phyloP scores from a whole-genome alignment of 2,113 vertebrate species.

The Gallinago paraguaiae region DNA sequence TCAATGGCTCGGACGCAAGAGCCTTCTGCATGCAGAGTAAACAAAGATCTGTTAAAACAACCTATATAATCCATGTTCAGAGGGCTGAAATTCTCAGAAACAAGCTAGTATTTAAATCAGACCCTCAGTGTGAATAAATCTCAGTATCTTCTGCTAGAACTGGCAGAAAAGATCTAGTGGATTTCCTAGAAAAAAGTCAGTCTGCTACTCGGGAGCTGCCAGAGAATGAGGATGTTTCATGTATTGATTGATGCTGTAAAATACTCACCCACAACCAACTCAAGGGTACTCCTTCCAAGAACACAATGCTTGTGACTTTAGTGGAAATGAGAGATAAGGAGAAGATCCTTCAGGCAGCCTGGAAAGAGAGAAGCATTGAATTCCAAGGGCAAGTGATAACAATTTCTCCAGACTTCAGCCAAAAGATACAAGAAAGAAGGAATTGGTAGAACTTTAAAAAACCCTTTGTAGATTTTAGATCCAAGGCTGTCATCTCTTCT shows the following conservation, averaged over 20 bases:
- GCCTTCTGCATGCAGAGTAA: not conserved
- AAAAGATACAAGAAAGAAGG: slow-evolving; percentile 51
- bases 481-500: slow-evolving; percentile 19
- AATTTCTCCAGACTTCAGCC: slow-evolving; percentile 69
- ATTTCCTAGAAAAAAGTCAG: slow-evolving; percentile 41
- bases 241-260: slow-evolving; percentile 52
- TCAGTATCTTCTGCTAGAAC: not conserved
- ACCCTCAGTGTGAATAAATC: not conserved
- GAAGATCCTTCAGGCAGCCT: slow-evolving; percentile 69
- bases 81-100: not conserved
- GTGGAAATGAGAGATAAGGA: slow-evolving; percentile 70
- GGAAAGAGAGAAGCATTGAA: slow-evolving; percentile 61
- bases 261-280: slow-evolving; percentile 61
- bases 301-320: slow-evolving; percentile 66
- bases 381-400: slow-evolving; percentile 71
- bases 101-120: not conserved
- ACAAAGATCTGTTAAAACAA: not conserved
- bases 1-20: slow-evolving; percentile 23
- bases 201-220: slow-evolving; percentile 12
- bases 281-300: slow-evolving; percentile 65
- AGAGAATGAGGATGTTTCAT: slow-evolving; percentile 32
- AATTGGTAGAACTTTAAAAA: slow-evolving; percentile 61
- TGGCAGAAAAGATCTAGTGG: slow-evolving; percentile 34
- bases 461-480: slow-evolving; percentile 59
- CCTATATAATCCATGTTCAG: not conserved